Evolutionary conservation across 2,888 invertebrate genomes (phyloP), one percentile per base, ranked within the genome.

Genomic region (Cosmia pyralina): DNA sequence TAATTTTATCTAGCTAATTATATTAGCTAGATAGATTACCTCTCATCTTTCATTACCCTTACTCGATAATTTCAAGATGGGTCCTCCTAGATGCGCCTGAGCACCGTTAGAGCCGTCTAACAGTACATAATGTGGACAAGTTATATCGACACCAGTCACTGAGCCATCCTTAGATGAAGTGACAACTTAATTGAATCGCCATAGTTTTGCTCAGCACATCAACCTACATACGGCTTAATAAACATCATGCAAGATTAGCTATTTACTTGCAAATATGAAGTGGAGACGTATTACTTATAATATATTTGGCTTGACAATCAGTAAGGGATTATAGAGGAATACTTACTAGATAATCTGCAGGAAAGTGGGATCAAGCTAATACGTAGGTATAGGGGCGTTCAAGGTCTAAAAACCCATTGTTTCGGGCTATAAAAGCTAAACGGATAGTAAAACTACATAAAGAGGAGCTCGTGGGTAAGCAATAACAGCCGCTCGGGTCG

Each of bases 81-180:
- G 34, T 60, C 6, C 73, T 67, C 60, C 68, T 70, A 69, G 75
- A 72, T 77, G 77, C 77, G 79, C 75, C 44, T 46, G 77, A 65
- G 76, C 84, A 88, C 93, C 92, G 93, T 93, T 92, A 92, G 88
- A 89, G 88, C 74, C 75, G 85, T 81, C 75, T 93, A 93, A 92
- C 93, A 90, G 93, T 93, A 91, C 88, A 85, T 89, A 90, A 89
- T 89, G 85, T 85, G 88, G 80, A 84, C 89, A 85, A 86, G 88
- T 88, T 90, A 88, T 89, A 88, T 88, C 88, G 88, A 88, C 89
- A 88, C 83, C 76, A 81, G 80, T 79, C 79, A 79, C 72, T 34
- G 10, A 38, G 60, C 73, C 77, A 77, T 85, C 75, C 81, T 85
- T 83, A 77, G 62, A 69, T 44, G 79, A 83, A 72, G 65, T 71